A percentile compares a stretch with the other conserved stretches of the same genome.
Conservation (phyloP, 2,797 vertebrate genomes). For the Sebastes hubbsi region DNA sequence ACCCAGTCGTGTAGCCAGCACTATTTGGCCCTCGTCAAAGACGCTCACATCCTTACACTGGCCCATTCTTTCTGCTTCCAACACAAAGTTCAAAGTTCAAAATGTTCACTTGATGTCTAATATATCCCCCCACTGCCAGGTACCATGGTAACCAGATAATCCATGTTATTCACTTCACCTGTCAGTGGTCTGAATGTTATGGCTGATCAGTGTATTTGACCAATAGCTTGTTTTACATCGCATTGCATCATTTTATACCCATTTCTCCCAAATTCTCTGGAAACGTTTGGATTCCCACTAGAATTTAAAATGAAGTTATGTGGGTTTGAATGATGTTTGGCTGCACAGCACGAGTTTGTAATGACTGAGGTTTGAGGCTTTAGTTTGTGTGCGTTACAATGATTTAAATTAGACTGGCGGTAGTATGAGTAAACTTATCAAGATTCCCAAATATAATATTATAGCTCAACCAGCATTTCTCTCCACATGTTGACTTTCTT, state of each 20-base stretch:
- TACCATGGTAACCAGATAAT: no score
- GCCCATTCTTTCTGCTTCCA: no score
- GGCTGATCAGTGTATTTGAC: no score
- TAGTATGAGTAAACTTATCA: neutral
- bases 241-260: neutral
- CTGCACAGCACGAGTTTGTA: neutral
- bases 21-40: no score
- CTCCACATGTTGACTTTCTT: neutral
- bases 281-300: neutral
- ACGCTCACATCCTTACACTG: no score
- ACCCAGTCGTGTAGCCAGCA: no score
- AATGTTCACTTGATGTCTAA: no score
- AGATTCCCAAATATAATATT: neutral
- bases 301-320: neutral
- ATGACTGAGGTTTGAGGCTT: neutral
- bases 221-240: no score
- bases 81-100: no score
- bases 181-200: no score
- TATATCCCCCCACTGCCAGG: no score
- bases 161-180: no score
- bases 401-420: neutral
- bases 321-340: neutral
- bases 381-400: neutral
- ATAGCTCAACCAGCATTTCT: neutral
- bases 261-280: neutral